Evolutionary conservation across 2,797 vertebrate species (phyloP).

Genomic region (Oreonectes daqikongensis): DNA sequence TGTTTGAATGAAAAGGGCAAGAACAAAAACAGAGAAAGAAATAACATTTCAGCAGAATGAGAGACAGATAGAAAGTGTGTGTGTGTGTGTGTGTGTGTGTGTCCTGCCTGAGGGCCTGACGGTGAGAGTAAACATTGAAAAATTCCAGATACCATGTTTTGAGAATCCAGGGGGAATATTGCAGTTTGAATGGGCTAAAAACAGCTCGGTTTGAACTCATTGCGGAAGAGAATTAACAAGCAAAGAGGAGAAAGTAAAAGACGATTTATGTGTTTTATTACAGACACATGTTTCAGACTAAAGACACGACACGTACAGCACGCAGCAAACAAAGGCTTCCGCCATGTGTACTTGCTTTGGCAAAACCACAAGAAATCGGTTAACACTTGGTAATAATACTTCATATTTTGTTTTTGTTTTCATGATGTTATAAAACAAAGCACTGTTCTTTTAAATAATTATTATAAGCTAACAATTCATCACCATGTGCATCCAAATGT

Average conservation of each 20-base stretch:
- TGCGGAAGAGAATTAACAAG: constrained; percentile 37
- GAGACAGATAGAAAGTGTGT: constrained; percentile 9
- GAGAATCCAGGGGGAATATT: constrained; percentile 73
- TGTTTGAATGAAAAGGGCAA: constrained; percentile 35
- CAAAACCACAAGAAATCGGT: background rate
- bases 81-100: constrained; percentile 30
- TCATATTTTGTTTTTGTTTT: no score
- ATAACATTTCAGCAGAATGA: constrained; percentile 33
- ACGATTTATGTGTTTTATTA: constrained; percentile 37
- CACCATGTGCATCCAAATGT: background rate
- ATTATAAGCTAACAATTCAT: background rate
- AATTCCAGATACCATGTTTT: constrained; percentile 78
- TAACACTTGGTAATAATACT: background rate
- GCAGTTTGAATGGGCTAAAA: constrained; percentile 72
- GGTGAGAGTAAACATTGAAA: constrained; percentile 74
- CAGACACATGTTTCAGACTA: constrained; percentile 29
- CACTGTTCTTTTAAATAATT: background rate
- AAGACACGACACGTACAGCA: background rate
- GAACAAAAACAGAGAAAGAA: constrained; percentile 37
- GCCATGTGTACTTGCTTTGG: background rate
- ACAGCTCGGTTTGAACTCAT: constrained; percentile 62
- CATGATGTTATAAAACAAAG: background rate
- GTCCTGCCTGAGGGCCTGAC: constrained; percentile 69
- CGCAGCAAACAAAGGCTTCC: constrained; percentile 11
- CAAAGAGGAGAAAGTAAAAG: constrained; percentile 20